Conservation (phyloP, 1,140 invertebrate species). For the Ostrea denselamellosa region DNA sequence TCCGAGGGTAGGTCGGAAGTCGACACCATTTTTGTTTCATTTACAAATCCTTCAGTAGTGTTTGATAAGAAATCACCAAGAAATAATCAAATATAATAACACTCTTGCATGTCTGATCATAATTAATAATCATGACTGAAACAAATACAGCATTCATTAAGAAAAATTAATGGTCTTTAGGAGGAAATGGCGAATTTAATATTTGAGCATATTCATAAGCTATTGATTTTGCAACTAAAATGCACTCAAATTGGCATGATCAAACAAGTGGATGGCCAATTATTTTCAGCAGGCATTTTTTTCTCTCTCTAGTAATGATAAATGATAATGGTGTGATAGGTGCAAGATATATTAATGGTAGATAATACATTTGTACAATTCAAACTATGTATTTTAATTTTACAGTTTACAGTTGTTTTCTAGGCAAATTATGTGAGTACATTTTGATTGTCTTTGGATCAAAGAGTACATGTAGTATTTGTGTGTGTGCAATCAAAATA, state of each 20-base stretch:
- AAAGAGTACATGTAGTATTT: slow-evolving; percentile 1
- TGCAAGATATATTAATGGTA: not conserved
- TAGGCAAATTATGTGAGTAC: slow-evolving; percentile 9
- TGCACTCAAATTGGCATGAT: slow-evolving; percentile 9
- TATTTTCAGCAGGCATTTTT: not conserved
- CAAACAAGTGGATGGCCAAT: not conserved
- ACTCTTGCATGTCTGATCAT: slow-evolving; percentile 7
- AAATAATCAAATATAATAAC: slow-evolving; percentile 37
- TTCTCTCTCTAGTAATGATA: not conserved
- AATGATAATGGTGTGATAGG: not conserved
- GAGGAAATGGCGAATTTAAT: slow-evolving; percentile 33
- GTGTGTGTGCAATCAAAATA: slow-evolving; percentile 34
- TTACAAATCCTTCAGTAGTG: not conserved
- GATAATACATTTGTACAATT: not conserved
- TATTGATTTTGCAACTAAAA: slow-evolving; percentile 33
- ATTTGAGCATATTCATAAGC: slow-evolving; percentile 32
- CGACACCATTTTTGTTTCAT: not conserved
- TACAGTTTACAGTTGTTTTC: slow-evolving; percentile 28
- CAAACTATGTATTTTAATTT: slow-evolving; percentile 4
- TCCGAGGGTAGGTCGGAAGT: slow-evolving; percentile 26
- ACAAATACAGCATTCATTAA: slow-evolving; percentile 30
- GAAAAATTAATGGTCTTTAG: slow-evolving; percentile 7
- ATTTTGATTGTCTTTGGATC: not conserved
- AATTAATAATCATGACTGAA: slow-evolving; percentile 19
- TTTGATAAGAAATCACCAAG: slow-evolving; percentile 12